Evolutionary conservation across 2,888 invertebrate genomes (phyloP).

Genomic region (Hirtodrosophila histrioides): DNA sequence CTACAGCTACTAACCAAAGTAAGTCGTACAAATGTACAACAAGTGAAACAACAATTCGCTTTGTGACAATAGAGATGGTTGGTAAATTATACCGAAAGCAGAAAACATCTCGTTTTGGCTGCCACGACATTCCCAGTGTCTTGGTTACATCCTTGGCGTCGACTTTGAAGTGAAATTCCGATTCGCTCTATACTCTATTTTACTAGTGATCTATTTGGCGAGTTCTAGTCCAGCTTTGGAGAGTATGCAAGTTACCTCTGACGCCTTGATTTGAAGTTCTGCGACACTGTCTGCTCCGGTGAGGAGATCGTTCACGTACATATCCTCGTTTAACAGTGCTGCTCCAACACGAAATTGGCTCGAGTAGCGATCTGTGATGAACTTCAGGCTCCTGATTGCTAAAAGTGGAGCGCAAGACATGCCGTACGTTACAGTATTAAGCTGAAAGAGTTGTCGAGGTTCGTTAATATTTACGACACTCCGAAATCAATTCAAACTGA

Average conservation of each 20-base stretch:
- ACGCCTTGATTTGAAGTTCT: not conserved
- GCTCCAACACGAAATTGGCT: no score
- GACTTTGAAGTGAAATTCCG: no score
- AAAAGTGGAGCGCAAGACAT: not conserved
- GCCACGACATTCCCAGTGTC: not conserved
- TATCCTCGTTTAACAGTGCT: no score
- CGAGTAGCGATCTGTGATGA: not conserved
- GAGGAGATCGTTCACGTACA: not conserved
- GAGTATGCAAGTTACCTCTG: not conserved
- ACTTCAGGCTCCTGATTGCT: not conserved
- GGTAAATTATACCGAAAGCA: not conserved
- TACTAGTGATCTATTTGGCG: not conserved
- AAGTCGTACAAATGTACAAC: no score
- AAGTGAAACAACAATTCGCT: not conserved
- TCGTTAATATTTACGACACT: not conserved
- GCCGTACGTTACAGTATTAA: not conserved
- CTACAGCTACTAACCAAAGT: no score
- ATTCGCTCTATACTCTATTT: no score
- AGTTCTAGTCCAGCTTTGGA: not conserved
- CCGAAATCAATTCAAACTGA: no score
- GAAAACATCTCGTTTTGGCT: not conserved
- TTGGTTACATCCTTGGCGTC: not conserved
- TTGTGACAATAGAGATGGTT: not conserved
- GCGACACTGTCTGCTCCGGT: not conserved
- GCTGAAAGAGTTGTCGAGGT: not conserved